Evolutionary conservation across 2,113 vertebrate genomes (phyloP).

Genomic region (Rattus norvegicus): DNA sequence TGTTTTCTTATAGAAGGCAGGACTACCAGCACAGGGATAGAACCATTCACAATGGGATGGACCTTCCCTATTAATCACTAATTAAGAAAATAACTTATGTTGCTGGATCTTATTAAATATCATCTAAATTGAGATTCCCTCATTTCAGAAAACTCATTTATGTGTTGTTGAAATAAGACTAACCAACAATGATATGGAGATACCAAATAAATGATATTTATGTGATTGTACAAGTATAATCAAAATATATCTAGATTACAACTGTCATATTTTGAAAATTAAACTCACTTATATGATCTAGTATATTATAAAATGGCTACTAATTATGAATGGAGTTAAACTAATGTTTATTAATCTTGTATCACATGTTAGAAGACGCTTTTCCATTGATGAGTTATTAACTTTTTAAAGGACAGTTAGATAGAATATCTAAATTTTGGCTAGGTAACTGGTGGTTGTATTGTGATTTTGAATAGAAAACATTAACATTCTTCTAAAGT

Average conservation of each 20-base stretch:
- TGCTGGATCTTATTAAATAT: neutral
- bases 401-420: slow-evolving; percentile 9
- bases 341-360: neutral
- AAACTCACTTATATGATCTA: neutral
- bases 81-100: neutral
- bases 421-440: neutral
- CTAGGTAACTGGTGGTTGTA: neutral
- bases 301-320: neutral
- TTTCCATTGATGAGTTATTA: neutral
- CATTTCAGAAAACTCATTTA: neutral
- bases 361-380: neutral
- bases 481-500: too few species aligned
- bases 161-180: neutral
- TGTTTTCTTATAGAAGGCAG: neutral
- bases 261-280: slow-evolving; percentile 39
- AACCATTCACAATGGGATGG: neutral
- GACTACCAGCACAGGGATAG: neutral
- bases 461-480: neutral
- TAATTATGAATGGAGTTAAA: neutral
- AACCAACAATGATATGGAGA: neutral
- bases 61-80: neutral
- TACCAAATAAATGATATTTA: slow-evolving; percentile 16
- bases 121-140: neutral
- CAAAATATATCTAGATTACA: neutral
- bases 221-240: neutral